Base-by-base conservation (phyloP, 2,797 vertebrate species). In the Micrastur ruficollis region DNA sequence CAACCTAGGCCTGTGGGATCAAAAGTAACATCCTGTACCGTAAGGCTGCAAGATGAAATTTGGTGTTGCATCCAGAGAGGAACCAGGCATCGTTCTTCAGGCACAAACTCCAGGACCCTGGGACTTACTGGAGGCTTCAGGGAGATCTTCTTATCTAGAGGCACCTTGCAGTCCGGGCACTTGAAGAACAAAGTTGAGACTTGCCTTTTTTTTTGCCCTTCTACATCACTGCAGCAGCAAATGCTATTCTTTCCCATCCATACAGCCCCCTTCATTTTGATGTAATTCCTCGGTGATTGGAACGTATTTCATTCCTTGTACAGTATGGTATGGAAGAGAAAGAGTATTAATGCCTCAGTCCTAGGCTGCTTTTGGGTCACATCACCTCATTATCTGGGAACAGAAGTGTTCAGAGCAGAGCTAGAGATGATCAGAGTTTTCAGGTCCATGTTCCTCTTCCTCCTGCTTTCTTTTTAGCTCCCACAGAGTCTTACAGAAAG, bases 181-280 rank as follows among this genome's bases (percentile, higher is more conserved):
- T 62, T 91, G 52, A 71, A 83, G 22, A 81, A 50, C 19, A 7
- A 75, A 81, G 13, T 29, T 44, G 46, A 79, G 21, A 42, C 4
- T 66, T 62, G 29, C 3, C 4, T 15, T 10, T 7, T 31, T 40
- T 32, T 10, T 5, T 8, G 0, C 1, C 1, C 47, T 58, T 85
- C 17, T 74, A 18, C 12, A 38, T 2, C 6, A 11, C 8, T 82
- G 29, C 12, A 58, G 32, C 31, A 91, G 6, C 27, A 86, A 85
- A 81, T 50, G 10, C 15, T 93, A 4, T 11, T 73, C 5, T 65
- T 11, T 50, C 12, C 14, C 14, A 46, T 16, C 29, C 8, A 19
- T 15, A 32, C 8, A 50, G 31, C 9, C 3, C 5, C 4, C 20
- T 38, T 18, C 0, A 46, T 55, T 85, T 79, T 73, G 44, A 40